These are phyloP conservation scores for Tichodroma muraria DNA, from an alignment of 2,113 vertebrate genomes.

Conservation along the genomic window DNA sequence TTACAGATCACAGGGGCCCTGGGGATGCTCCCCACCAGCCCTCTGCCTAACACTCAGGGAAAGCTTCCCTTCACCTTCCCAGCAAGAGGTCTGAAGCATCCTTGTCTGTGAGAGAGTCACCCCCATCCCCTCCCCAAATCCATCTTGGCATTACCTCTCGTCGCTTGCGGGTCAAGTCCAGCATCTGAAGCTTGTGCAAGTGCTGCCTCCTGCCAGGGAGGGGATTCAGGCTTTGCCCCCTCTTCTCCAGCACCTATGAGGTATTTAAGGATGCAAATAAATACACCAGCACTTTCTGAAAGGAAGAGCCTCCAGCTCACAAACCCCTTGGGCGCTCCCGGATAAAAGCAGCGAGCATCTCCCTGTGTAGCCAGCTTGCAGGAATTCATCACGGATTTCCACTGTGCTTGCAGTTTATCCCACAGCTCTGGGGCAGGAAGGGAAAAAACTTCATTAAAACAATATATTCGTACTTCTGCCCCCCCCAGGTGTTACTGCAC, in stretches of 20 bases:
- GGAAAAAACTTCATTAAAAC: background rate
- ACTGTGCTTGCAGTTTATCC: background rate
- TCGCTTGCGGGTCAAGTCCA: slow-evolving; percentile 62
- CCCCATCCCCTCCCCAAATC: background rate
- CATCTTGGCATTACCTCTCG: slow-evolving; percentile 57
- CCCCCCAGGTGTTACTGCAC: background rate
- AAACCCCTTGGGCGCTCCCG: rapidly evolving
- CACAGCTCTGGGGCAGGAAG: background rate
- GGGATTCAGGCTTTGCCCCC: background rate
- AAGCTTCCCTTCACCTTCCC: background rate
- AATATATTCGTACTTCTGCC: background rate
- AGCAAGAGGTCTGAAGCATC: background rate
- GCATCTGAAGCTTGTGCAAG: slow-evolving; percentile 75
- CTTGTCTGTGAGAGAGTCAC: background rate
- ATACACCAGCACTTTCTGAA: background rate
- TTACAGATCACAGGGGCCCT: background rate
- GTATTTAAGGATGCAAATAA: background rate
- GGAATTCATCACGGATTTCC: background rate
- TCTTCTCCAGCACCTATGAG: slow-evolving; percentile 54
- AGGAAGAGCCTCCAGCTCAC: background rate
- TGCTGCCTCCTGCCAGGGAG: slow-evolving; percentile 67
- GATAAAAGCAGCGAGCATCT: background rate
- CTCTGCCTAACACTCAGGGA: background rate
- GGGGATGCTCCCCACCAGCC: background rate
- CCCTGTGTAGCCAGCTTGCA: rapidly evolving